A percentile compares a stretch with the other conserved stretches of the same genome.
Evolutionary conservation across 2,113 vertebrate genomes (phyloP).

Genomic region (Chaenogobius annularis): DNA sequence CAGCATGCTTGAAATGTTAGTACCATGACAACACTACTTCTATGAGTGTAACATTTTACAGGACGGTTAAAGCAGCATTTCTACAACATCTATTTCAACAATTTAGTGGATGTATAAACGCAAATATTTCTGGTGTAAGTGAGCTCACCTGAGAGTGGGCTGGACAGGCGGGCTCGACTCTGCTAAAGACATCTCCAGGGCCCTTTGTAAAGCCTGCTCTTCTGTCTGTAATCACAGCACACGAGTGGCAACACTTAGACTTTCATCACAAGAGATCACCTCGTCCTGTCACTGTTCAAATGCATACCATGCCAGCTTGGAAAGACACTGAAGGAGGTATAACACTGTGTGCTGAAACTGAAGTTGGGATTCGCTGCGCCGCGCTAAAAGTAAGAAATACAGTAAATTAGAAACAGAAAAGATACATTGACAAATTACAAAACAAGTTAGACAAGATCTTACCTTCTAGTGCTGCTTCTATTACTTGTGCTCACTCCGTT

Average conservation of each 20-base stretch:
- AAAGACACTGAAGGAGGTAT: slow-evolving; percentile 71
- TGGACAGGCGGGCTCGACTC: slow-evolving; percentile 73
- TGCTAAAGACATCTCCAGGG: slow-evolving; percentile 91
- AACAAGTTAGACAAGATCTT: slow-evolving; percentile 9
- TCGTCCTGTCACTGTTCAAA: not conserved
- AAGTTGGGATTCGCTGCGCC: slow-evolving; percentile 52
- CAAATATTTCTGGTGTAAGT: not conserved
- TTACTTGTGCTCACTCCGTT: slow-evolving; percentile 60
- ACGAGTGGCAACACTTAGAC: slow-evolving; percentile 13
- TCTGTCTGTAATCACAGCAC: slow-evolving; percentile 79
- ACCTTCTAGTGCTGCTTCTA: slow-evolving; percentile 76
- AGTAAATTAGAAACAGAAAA: not conserved
- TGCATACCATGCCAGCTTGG: slow-evolving; percentile 78
- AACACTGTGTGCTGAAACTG: slow-evolving; percentile 68
- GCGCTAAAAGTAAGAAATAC: slow-evolving; percentile 18
- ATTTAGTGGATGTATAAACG: not conserved
- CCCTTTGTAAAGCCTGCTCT: slow-evolving; percentile 93
- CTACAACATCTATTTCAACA: not conserved
- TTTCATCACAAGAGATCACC: not conserved
- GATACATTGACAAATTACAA: not conserved
- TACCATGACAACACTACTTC: no score
- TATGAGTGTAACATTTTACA: not conserved
- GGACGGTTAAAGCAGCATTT: not conserved
- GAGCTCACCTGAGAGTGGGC: slow-evolving; percentile 75
- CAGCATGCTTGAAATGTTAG: no score